A percentile compares a stretch with the other conserved stretches of the same genome.
phyloP scores from a whole-genome alignment of 2,113 vertebrate genomes.

The Maccullochella peelii region DNA sequence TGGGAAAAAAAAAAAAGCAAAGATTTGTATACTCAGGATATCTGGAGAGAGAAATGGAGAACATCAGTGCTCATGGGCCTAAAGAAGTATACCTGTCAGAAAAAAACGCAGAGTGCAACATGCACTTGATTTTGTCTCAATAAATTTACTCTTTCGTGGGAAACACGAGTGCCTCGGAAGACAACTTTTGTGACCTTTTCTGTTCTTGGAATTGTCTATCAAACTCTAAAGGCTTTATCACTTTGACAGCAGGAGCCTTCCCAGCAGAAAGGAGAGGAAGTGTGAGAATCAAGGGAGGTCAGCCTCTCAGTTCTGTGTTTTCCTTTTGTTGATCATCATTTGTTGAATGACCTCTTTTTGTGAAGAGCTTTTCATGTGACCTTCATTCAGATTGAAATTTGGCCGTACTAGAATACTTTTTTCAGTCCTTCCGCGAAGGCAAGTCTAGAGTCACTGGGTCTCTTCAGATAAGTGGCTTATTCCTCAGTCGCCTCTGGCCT shows the following conservation, averaged over 20 bases:
- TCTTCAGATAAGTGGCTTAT: conserved; percentile 41
- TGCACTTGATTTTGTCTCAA: conserved; percentile 94
- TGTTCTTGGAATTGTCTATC: conserved; percentile 81
- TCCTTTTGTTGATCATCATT: conserved; percentile 46
- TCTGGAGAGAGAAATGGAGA: conserved; percentile 90
- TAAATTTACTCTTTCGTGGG: conserved; percentile 99
- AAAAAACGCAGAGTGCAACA: conserved; percentile 84
- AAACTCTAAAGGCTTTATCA: conserved; percentile 68
- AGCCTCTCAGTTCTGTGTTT: conserved; percentile 61
- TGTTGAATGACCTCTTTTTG: conserved; percentile 50
- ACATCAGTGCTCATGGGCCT: conserved; percentile 87
- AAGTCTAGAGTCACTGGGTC: conserved; percentile 42
- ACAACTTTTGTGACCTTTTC: conserved; percentile 89
- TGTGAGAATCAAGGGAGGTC: conserved; percentile 46
- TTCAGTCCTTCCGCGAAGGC: conserved; percentile 14
- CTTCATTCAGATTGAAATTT: conserved; percentile 54
- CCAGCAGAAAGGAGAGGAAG: conserved; percentile 64
- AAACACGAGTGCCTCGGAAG: conserved; percentile 92
- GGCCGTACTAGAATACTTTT: conserved; percentile 48
- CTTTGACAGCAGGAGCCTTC: conserved; percentile 70
- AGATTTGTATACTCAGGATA: conserved; percentile 94
- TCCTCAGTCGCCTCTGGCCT: conserved; percentile 44
- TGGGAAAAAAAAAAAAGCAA: conserved; percentile 40
- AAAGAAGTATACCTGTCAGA: conserved; percentile 89
- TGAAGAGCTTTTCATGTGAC: conserved; percentile 60